These are phyloP conservation scores for Netelia fuscicornis DNA, from an alignment of 2,888 invertebrate species.

Conservation along the genomic window DNA sequence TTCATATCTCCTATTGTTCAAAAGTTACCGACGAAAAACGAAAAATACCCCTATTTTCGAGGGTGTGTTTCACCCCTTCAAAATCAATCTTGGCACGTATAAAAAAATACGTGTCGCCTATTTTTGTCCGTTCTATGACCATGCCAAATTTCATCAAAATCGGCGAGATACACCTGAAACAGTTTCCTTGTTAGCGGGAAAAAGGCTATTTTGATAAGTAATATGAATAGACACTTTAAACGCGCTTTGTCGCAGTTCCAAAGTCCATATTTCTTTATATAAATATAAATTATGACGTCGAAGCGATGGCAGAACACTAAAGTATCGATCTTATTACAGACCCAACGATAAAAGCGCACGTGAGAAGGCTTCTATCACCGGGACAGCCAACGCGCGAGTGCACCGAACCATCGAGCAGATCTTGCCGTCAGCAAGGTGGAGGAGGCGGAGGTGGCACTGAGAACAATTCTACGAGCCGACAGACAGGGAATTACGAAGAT, in stretches of 20 bases:
- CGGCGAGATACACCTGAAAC: no score
- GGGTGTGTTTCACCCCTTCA: no score
- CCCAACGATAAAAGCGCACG: slow-evolving; percentile 94
- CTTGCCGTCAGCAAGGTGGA: slow-evolving; percentile 85
- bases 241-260: neutral
- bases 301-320: neutral
- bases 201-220: neutral
- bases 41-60: no score
- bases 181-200: no score
- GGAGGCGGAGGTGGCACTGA: slow-evolving; percentile 56
- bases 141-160: no score
- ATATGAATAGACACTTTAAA: neutral
- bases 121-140: no score
- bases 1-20: no score
- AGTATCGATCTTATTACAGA: slow-evolving; percentile 86
- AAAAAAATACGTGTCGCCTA: no score
- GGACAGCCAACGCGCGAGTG: slow-evolving; percentile 83
- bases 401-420: slow-evolving; percentile 83
- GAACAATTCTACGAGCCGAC: slow-evolving; percentile 73
- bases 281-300: neutral
- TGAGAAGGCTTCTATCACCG: slow-evolving; percentile 90
- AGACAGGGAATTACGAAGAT: slow-evolving; percentile 77
- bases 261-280: neutral
- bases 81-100: no score
- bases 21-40: no score